Conservation (phyloP, 2,888 invertebrate genomes). For the Eretmocerus hayati region DNA sequence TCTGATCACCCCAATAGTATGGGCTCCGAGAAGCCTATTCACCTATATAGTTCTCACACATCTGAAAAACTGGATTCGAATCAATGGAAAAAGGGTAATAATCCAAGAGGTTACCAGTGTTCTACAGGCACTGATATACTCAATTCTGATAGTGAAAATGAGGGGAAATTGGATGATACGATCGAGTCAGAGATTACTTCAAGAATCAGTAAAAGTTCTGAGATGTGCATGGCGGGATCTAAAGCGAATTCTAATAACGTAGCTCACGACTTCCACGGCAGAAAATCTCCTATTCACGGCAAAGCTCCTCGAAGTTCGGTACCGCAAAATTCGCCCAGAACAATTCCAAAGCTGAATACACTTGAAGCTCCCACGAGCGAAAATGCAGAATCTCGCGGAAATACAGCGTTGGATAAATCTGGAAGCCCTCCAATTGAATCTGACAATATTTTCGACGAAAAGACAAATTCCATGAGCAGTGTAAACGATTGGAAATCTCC, state of each 20-base stretch:
- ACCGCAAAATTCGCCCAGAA: too few relatives aligned
- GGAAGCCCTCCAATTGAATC: slow-evolving; percentile 18
- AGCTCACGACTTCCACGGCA: slow-evolving; percentile 28
- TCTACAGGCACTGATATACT: slow-evolving; percentile 6
- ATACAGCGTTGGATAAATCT: slow-evolving; percentile 17
- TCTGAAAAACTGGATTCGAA: background rate
- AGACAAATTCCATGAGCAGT: slow-evolving; percentile 10
- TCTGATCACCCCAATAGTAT: too few relatives aligned
- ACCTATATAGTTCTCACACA: background rate
- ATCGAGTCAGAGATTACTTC: too few relatives aligned
- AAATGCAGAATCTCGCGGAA: slow-evolving; percentile 12
- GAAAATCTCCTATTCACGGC: slow-evolving; percentile 30
- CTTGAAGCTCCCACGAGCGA: slow-evolving; percentile 25
- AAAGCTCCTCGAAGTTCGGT: slow-evolving; percentile 29
- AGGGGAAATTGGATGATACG: slow-evolving; percentile 11
- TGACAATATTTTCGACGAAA: slow-evolving; percentile 10
- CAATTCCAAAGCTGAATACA: slow-evolving; percentile 20
- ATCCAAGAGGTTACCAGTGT: slow-evolving; percentile 18
- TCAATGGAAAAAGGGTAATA: slow-evolving; percentile 19
- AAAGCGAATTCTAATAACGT: slow-evolving; percentile 22
- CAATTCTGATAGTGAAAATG: slow-evolving; percentile 17
- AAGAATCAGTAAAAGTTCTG: too few relatives aligned
- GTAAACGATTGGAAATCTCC: slow-evolving; percentile 11
- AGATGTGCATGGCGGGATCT: too few relatives aligned
- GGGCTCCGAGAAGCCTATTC: too few relatives aligned